Evolutionary conservation across 2,797 vertebrate species (phyloP), one percentile per base, ranked within the genome.

Genomic region (Muraenolepis orangiensis): DNA sequence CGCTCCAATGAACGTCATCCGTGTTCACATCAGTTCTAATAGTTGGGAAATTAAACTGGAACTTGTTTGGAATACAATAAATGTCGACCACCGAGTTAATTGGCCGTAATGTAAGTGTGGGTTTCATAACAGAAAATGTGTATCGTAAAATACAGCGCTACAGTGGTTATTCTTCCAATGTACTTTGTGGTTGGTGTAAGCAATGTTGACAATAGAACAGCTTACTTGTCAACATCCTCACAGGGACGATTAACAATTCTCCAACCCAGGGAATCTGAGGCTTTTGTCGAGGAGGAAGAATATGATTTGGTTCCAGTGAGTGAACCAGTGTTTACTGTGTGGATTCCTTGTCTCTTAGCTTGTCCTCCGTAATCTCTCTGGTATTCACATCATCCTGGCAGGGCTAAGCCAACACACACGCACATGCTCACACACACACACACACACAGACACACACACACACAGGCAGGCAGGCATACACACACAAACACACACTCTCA

Each of bases 201-300:
- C 23, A 13, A 26, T n/a, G 10, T 23, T 64, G 57, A 64, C 57
- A 64, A 26, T 64, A 64, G 23, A 64, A 64, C 23, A 64, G 57
- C 57, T 64, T 64, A 64, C 57, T 64, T 64, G 57, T 64, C 57
- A 64, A 64, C 57, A 64, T 64, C n/a, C 57, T 64, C 57, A 13
- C 57, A 64, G 57, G 57, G 57, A 23, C 23, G 57, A 64, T 64
- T 64, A 64, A 64, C n/a, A 64, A 64, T 64, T 64, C 57, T 23
- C 13, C 6, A 46, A 26, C 57, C 23, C 57, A 64, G 57, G 26
- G n/a, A 64, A 64, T 26, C 4, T 8, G n/a, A 26, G 57, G 57
- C 57, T 64, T 64, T 64, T 64, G 57, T 61, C 51, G 4, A 64
- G 57, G 57, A 64, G 57, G 57, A 7, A 64, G 57, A 64, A 64